phyloP scores from a whole-genome alignment of 2,888 invertebrate genomes.

The Creontiades dilutus region DNA sequence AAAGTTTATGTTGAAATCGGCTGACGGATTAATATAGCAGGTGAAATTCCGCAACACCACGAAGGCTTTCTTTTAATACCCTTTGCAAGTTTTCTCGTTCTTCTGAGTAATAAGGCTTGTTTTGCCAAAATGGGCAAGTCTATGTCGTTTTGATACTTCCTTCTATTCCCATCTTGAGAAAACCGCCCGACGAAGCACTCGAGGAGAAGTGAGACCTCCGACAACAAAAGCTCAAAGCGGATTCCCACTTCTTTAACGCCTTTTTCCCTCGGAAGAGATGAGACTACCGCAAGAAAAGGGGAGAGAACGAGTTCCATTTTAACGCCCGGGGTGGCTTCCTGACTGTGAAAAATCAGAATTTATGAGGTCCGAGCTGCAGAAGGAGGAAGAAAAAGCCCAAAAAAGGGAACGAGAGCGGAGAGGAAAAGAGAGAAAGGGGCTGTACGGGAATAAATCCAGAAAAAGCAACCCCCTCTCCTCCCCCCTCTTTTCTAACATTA shows the following conservation, averaged over 20 bases:
- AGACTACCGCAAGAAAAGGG: constrained; percentile 3
- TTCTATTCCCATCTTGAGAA: neutral
- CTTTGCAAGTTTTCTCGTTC: no score
- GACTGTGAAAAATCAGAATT: constrained; percentile 77
- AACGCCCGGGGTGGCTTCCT: constrained; percentile 61
- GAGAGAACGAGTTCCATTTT: constrained; percentile 41
- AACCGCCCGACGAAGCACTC: neutral
- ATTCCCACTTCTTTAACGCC: constrained; percentile 46
- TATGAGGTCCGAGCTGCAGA: constrained; percentile 74
- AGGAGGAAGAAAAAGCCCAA: neutral
- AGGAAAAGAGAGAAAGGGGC: constrained; percentile 52
- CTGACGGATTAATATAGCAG: no score
- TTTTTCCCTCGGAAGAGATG: constrained; percentile 1
- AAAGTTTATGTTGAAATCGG: no score
- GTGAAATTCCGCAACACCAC: no score
- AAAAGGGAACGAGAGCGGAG: constrained; percentile 6
- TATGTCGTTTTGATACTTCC: no score
- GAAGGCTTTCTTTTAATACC: no score
- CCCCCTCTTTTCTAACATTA: constrained; percentile 61
- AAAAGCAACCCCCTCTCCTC: constrained; percentile 22
- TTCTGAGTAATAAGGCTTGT: no score
- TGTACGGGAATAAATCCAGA: constrained; percentile 62
- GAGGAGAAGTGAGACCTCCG: neutral
- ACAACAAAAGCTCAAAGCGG: constrained; percentile 51
- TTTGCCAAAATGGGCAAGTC: no score